Evolutionary conservation across 1,140 invertebrate species (phyloP), one percentile per base, ranked within the genome.

Genomic region (Drosophila lini): DNA sequence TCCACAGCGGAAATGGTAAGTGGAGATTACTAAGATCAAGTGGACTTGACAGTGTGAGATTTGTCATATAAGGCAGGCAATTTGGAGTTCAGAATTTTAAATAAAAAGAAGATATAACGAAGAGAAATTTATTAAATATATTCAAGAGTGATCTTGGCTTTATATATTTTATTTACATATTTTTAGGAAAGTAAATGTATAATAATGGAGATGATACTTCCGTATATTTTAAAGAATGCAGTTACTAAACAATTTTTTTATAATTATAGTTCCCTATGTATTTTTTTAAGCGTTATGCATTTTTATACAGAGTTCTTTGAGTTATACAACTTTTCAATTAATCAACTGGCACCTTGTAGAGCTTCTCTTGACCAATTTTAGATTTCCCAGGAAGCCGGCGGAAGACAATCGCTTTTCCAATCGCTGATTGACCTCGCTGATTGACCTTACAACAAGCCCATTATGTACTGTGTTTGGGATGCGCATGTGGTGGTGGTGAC

Each of bases 391-490:
- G 19, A 60, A 63, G 56, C 15, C 53, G 34, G n/a, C 53, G 34
- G 52, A 62, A 62, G 52, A 78, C 80, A 79, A 79, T 70, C 60
- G 80, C 40, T 71, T 70, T 82, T 75, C 41, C 68, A 75, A 78
- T 62, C 75, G 73, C 60, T 80, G 61, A 68, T 78, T 85, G 78
- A 85, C 81, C 78, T 84, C 81, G 82, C 60, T 67, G 80, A 53
- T 59, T 79, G 82, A 86, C 82, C 82, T 86, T 78, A 83, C 81
- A 73, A 83, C 81, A 55, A 80, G 67, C 76, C 76, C 80, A 59
- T 78, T 53, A 45, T 68, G 7, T 40, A 47, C 34, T 9, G 40
- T 48, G 28, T 60, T 40, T 58, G 38, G 44, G 44, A 56, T 38
- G 15, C 63, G 22, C 38, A 63, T 63, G 5, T 45, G 19, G 11